phyloP scores from a whole-genome alignment of 2,888 invertebrate species.

The Drosophila lacicola region DNA sequence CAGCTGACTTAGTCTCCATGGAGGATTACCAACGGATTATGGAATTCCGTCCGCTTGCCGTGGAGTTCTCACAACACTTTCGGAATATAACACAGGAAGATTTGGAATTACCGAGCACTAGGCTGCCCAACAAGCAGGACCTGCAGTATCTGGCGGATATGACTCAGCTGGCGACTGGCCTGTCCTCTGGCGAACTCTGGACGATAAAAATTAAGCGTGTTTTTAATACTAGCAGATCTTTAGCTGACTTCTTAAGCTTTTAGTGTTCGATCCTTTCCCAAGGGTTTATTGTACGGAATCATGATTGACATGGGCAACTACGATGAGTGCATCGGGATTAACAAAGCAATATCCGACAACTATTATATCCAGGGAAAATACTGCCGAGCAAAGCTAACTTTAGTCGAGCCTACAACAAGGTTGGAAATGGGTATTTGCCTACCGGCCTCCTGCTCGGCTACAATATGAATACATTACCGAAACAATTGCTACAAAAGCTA shows the following conservation, averaged over 20 bases:
- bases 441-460: constrained; percentile 57
- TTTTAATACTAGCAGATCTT: too few species aligned
- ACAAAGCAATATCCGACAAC: constrained; percentile 12
- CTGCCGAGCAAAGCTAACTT: constrained; percentile 28
- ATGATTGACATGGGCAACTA: constrained; percentile 81
- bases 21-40: constrained; percentile 12
- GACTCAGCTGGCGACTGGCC: constrained; percentile 2
- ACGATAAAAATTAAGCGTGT: constrained; percentile 36
- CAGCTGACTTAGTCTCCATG: neutral
- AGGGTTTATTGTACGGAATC: constrained; percentile 81
- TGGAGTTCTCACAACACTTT: constrained; percentile 31
- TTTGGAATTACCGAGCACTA: neutral
- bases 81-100: constrained; percentile 21
- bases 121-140: constrained; percentile 8
- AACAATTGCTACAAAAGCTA: constrained; percentile 5
- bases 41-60: constrained; percentile 16
- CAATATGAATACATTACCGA: constrained; percentile 38
- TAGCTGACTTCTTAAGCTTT: neutral
- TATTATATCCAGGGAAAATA: constrained; percentile 46
- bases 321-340: constrained; percentile 82
- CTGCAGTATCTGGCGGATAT: constrained; percentile 31
- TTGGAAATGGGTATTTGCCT: constrained; percentile 64
- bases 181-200: constrained; percentile 23
- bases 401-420: neutral
- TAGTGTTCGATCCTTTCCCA: constrained; percentile 84